Evolutionary conservation across 1,140 invertebrate genomes (phyloP).

Genomic region (Heliothis subflexa): DNA sequence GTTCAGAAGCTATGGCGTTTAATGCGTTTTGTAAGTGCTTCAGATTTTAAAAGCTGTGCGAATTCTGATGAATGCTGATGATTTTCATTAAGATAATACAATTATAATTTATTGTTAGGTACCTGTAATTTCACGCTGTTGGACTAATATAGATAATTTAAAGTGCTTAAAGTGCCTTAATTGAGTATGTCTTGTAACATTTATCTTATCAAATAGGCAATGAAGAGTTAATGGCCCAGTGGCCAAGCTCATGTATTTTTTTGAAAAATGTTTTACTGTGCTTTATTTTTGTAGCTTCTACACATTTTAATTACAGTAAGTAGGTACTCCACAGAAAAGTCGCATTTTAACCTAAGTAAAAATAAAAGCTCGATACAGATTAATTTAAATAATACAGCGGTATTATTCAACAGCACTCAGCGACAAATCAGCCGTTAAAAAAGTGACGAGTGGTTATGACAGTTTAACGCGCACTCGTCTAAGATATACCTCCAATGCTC

Average conservation of each 20-base stretch:
- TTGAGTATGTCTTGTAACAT: no score
- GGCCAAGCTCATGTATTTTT: no score
- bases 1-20: not conserved
- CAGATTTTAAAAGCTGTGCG: not conserved
- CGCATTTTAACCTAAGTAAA: not conserved
- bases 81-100: no score
- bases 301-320: no score
- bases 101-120: not conserved
- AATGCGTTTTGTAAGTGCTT: conserved; percentile 3
- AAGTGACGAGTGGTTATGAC: conserved; percentile 24
- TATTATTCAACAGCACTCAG: conserved; percentile 3
- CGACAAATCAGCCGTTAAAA: conserved; percentile 24
- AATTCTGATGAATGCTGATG: not conserved
- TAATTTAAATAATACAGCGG: not conserved
- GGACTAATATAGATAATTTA: no score
- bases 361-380: not conserved
- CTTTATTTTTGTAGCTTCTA: no score
- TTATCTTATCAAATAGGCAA: no score
- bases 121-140: no score
- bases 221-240: no score
- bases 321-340: not conserved
- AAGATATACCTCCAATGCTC: conserved; percentile 21
- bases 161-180: no score
- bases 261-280: no score
- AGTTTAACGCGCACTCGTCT: conserved; percentile 26